Evolutionary conservation across 2,797 vertebrate species (phyloP).

Genomic region (Alexandromys oeconomus): DNA sequence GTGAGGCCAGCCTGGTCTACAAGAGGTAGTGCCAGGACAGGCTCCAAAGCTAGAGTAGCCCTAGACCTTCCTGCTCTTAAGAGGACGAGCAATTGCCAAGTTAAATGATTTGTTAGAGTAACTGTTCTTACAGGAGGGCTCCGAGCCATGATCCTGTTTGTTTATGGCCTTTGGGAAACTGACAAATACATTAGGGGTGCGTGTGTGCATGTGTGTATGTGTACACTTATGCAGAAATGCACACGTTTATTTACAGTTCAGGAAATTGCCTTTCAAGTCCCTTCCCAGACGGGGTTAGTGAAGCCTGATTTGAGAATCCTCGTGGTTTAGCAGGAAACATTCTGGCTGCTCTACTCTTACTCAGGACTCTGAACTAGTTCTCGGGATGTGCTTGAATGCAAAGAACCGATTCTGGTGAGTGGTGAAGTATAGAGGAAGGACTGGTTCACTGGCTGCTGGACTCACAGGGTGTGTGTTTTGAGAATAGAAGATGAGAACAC

Average conservation of each 20-base stretch:
- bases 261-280: background rate
- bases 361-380: background rate
- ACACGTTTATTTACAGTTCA: background rate
- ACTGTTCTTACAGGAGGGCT: background rate
- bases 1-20: too few relatives aligned
- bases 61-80: background rate
- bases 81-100: background rate
- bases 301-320: background rate
- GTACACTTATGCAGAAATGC: background rate
- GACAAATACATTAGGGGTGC: background rate
- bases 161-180: constrained; percentile 33
- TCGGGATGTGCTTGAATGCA: background rate
- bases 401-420: accelerated
- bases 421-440: background rate
- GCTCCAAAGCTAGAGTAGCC: background rate
- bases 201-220: background rate
- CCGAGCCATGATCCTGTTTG: background rate
- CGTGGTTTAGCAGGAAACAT: background rate
- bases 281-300: background rate
- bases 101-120: background rate
- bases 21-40: too few relatives aligned
- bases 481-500: background rate
- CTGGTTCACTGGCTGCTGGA: background rate
- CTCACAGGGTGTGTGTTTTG: background rate
- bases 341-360: background rate